A percentile compares a stretch with the other conserved stretches of the same genome.
These are phyloP conservation scores for Sebastiscus albofasciatus DNA, from an alignment of 2,797 vertebrate genomes.

Conservation along the genomic window DNA sequence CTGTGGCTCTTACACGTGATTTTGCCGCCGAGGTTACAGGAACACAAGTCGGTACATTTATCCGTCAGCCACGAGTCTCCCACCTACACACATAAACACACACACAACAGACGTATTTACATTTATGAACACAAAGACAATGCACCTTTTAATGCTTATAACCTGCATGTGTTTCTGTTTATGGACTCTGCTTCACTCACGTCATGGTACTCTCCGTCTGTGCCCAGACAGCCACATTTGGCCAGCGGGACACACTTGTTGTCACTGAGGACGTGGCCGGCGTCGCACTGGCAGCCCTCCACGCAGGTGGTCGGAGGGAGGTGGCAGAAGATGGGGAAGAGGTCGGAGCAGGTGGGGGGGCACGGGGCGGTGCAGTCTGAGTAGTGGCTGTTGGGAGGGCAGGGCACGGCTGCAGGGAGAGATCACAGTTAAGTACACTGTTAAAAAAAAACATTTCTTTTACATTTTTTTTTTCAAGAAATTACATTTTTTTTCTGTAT, in stretches of 20 bases:
- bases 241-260: slow-evolving; percentile 75
- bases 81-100: slow-evolving; percentile 65
- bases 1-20: slow-evolving; percentile 69
- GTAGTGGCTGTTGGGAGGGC: slow-evolving; percentile 82
- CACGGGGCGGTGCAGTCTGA: slow-evolving; percentile 83
- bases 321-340: slow-evolving; percentile 79
- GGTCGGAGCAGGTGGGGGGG: slow-evolving; percentile 83
- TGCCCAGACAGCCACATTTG: slow-evolving; percentile 82
- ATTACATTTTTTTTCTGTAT: too few relatives aligned
- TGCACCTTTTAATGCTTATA: not conserved
- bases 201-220: slow-evolving; percentile 74
- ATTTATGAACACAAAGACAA: not conserved
- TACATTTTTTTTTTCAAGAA: too few relatives aligned
- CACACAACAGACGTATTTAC: not conserved
- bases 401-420: slow-evolving; percentile 80
- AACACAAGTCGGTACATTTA: slow-evolving; percentile 77
- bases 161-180: rapidly evolving
- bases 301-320: slow-evolving; percentile 77
- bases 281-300: slow-evolving; percentile 86
- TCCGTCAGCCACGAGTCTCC: slow-evolving; percentile 84
- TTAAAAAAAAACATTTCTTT: too few relatives aligned
- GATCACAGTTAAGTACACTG: not conserved
- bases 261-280: slow-evolving; percentile 82
- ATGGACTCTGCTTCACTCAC: slow-evolving; percentile 73
- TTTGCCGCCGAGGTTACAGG: slow-evolving; percentile 68